Evolutionary conservation across 2,888 invertebrate genomes (phyloP).

Genomic region (Latheticus oryzae): DNA sequence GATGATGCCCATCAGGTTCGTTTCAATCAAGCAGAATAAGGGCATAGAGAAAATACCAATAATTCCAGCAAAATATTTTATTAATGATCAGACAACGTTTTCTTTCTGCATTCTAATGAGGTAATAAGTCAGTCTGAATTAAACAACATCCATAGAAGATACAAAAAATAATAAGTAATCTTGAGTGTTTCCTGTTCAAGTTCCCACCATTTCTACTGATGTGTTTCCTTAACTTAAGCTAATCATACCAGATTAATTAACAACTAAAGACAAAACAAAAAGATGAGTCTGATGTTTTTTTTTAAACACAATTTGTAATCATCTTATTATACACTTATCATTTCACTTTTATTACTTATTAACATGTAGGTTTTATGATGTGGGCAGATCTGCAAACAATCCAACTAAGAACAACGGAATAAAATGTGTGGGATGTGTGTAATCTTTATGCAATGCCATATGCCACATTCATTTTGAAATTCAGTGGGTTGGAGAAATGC

Average conservation of each 20-base stretch:
- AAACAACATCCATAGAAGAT: constrained; percentile 22
- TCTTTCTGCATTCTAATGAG: constrained; percentile 31
- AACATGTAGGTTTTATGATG: constrained; percentile 14
- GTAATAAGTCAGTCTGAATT: constrained; percentile 33
- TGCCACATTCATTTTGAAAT: too few species aligned
- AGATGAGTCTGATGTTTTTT: too few species aligned
- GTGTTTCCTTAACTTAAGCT: too few species aligned
- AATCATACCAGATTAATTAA: too few species aligned
- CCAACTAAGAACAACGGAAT: too few species aligned
- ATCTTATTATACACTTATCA: constrained; percentile 28
- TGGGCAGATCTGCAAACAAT: constrained; percentile 5
- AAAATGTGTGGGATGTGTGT: too few species aligned
- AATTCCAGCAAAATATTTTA: constrained; percentile 28
- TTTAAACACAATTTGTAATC: constrained; percentile 5
- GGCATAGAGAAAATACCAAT: constrained; percentile 26
- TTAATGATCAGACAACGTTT: constrained; percentile 26
- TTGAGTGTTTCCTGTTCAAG: constrained; percentile 27
- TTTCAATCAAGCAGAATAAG: constrained; percentile 23
- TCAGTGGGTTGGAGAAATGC: too few species aligned
- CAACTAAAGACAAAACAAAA: constrained; percentile 1
- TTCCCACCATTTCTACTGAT: constrained; percentile 31
- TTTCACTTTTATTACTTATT: constrained; percentile 31
- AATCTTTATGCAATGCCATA: too few species aligned
- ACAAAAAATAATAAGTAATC: constrained; percentile 25
- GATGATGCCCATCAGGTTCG: constrained; percentile 19